Base-by-base conservation (phyloP, 2,113 vertebrate genomes). In the Trochalopteron elliotii region DNA sequence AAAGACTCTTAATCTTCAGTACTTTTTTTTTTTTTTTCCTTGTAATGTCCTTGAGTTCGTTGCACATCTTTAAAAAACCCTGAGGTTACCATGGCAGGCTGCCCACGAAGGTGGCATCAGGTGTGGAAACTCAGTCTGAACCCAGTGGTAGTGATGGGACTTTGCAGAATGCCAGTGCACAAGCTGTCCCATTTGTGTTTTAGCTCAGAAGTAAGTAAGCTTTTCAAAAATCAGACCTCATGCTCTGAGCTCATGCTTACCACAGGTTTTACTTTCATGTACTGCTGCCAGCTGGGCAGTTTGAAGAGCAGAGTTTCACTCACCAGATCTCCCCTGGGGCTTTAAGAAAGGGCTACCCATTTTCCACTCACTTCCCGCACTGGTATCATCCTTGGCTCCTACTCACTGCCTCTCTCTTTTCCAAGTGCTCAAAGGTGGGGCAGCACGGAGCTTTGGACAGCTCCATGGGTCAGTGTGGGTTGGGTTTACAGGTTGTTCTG, bases 81-180 rank as follows among this genome's bases (percentile, higher is more conserved):
- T 47, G 42, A 1, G 1, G 24, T 40, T 20, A 35, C 44, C 49
- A 35, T 1, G 1, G 45, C 3, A 2, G 15, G 15, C 67, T 77
- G 55, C 60, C 59, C 2, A 0, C 0, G 0, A 30, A 56, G 33
- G 42, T 56, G 57, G 31, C 7, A 1, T 28, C 0, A 0, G 13
- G 2, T 33, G 5, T 63, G 8, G 1, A 61, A 75, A 42, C 27
- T 13, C 10, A 10, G 22, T 31, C 35, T n/a, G 59, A 81, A 19
- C 15, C 17, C 9, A 2, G 30, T 10, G 19, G 9, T 63, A 75
- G 56, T 10, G 3, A 22, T 24, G 47, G 23, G 17, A 69, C 49
- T 76, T 55, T 24, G 15, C 2, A 0, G n/a, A 55, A 16, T 12
- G 30, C 21, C 47, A 11, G 18, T 2, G 3, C 50, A 90, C 47